phyloP scores from a whole-genome alignment of 2,113 vertebrate species.

The Pseudorectes ferrugineus region DNA sequence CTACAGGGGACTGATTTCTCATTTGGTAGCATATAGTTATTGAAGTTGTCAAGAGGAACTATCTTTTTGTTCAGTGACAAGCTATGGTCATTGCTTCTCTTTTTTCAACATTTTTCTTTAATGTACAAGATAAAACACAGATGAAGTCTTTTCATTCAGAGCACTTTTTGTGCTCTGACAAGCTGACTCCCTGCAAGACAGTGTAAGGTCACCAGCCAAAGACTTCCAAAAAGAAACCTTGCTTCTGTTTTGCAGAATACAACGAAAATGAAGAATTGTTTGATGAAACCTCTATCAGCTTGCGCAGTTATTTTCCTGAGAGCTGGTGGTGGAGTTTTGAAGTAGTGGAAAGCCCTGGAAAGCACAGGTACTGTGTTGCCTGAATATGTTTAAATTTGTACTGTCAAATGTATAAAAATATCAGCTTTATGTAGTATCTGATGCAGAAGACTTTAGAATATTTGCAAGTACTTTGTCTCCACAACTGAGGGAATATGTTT shows the following conservation, averaged over 20 bases:
- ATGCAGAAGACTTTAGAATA: not conserved
- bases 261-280: slow-evolving; percentile 55
- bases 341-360: slow-evolving; percentile 17
- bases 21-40: not conserved
- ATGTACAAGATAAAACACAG: not conserved
- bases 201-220: not conserved
- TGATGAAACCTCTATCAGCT: slow-evolving; percentile 16
- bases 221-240: not conserved
- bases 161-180: not conserved
- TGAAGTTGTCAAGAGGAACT: not conserved
- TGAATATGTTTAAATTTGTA: not conserved
- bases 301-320: slow-evolving; percentile 74
- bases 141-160: not conserved
- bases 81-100: not conserved
- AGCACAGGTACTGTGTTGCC: slow-evolving; percentile 8
- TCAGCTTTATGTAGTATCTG: not conserved
- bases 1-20: not conserved
- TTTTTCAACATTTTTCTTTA: not conserved
- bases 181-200: not conserved
- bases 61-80: not conserved
- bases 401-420: not conserved
- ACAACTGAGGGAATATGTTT: not conserved
- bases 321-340: slow-evolving; percentile 72
- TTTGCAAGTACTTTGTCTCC: not conserved
- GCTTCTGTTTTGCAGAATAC: slow-evolving; percentile 1